Conservation (phyloP, 2,888 invertebrate genomes). For the Macrosiphum euphorbiae region DNA sequence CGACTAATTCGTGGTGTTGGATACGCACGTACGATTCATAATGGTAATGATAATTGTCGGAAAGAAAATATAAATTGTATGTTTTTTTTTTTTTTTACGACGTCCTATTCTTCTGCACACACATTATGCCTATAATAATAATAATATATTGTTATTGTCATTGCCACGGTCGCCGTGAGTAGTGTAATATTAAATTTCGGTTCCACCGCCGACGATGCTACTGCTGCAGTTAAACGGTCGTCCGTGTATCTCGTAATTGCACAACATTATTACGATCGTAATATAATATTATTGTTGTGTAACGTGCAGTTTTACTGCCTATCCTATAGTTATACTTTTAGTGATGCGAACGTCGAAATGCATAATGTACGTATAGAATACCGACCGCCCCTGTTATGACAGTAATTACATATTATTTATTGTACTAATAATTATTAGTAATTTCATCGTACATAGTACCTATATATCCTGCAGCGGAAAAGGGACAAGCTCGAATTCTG, state of each 20-base stretch:
- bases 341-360: background rate
- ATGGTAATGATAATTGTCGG: background rate
- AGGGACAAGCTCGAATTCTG: background rate
- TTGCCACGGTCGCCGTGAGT: constrained; percentile 17
- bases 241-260: background rate
- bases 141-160: constrained; percentile 12
- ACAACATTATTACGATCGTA: background rate
- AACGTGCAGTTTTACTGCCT: background rate
- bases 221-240: constrained; percentile 1
- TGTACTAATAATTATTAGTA: background rate
- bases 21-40: constrained; percentile 38
- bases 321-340: no score
- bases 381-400: background rate
- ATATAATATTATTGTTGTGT: background rate
- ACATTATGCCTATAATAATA: background rate
- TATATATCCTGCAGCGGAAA: no score
- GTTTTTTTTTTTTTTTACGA: background rate
- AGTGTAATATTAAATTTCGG: background rate
- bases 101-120: background rate
- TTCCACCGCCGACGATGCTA: background rate
- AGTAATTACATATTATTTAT: background rate
- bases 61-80: constrained; percentile 34
- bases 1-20: constrained; percentile 27
- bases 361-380: background rate
- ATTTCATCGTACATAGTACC: background rate